Percentiles rank a stretch among this genome's conserved stretches.
Evolutionary conservation across 2,113 vertebrate species (phyloP).

Genomic region (Clarias magur): DNA sequence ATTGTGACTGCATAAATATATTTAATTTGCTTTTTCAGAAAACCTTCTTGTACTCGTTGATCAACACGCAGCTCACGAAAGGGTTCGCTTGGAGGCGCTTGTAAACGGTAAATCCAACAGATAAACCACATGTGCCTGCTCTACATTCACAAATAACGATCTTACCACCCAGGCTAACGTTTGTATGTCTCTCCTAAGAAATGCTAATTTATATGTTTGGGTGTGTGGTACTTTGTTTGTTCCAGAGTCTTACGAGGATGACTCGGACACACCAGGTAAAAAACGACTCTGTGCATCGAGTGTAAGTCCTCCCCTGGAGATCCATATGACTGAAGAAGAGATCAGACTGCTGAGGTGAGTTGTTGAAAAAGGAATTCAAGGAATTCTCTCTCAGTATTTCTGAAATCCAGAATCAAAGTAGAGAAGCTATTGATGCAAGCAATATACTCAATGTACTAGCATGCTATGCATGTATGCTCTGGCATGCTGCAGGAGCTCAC

Average conservation of each 20-base stretch:
- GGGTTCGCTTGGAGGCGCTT: conserved; percentile 90
- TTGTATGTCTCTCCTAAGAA: not conserved
- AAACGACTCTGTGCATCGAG: conserved; percentile 83
- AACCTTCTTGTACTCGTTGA: conserved; percentile 93
- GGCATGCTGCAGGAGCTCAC: not conserved
- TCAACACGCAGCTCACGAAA: conserved; percentile 95
- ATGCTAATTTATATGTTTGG: not conserved
- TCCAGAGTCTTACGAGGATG: conserved; percentile 87
- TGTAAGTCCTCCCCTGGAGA: conserved; percentile 83
- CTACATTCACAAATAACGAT: not conserved
- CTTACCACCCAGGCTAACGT: not conserved
- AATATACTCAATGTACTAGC: not conserved
- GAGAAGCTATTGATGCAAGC: not conserved
- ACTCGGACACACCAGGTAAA: conserved; percentile 73
- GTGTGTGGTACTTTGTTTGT: conserved; percentile 44
- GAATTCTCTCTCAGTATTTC: not conserved
- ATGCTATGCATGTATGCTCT: not conserved
- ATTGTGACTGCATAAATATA: not conserved
- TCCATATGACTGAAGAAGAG: conserved; percentile 85
- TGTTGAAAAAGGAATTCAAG: not conserved
- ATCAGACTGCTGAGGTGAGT: conserved; percentile 83
- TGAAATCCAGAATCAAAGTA: not conserved
- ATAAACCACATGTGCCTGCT: not conserved
- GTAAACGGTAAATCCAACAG: conserved; percentile 75
- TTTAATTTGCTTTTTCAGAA: conserved; percentile 61